phyloP scores from a whole-genome alignment of 2,113 vertebrate genomes.

The Shinisaurus crocodilurus region DNA sequence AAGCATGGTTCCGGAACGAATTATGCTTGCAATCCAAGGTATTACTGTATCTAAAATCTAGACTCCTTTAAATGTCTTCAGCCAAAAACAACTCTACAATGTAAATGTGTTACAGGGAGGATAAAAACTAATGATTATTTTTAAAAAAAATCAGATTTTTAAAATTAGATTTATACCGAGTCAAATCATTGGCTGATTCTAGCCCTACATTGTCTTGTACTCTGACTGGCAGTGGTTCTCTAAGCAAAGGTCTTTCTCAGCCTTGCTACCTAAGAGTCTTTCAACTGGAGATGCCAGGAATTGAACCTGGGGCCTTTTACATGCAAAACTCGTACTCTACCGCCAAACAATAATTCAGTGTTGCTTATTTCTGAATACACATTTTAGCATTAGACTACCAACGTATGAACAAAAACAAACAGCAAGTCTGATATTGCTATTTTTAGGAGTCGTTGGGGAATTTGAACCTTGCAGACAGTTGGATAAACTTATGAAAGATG shows the following conservation, averaged over 20 bases:
- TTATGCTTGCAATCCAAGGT: too few relatives aligned
- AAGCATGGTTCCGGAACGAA: too few relatives aligned
- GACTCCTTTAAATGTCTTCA: background rate
- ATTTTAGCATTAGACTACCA: background rate
- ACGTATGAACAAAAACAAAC: background rate
- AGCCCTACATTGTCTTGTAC: background rate
- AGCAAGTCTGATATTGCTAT: background rate
- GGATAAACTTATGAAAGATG: background rate
- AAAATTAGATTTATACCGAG: background rate
- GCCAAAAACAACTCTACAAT: background rate
- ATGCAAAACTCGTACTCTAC: background rate
- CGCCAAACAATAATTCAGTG: background rate
- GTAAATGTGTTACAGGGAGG: too few relatives aligned
- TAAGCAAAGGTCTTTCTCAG: background rate
- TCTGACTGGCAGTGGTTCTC: background rate
- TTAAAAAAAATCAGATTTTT: background rate
- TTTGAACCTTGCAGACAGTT: background rate
- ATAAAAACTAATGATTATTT: too few relatives aligned
- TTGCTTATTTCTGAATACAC: background rate
- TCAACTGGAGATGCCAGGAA: background rate
- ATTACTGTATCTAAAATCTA: background rate
- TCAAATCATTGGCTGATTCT: background rate
- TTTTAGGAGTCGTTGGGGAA: background rate
- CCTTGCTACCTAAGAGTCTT: background rate
- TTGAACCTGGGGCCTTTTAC: background rate